Evolutionary conservation across 2,888 invertebrate species (phyloP), one percentile per base, ranked within the genome.

Genomic region (Lamellibrachia satsuma): DNA sequence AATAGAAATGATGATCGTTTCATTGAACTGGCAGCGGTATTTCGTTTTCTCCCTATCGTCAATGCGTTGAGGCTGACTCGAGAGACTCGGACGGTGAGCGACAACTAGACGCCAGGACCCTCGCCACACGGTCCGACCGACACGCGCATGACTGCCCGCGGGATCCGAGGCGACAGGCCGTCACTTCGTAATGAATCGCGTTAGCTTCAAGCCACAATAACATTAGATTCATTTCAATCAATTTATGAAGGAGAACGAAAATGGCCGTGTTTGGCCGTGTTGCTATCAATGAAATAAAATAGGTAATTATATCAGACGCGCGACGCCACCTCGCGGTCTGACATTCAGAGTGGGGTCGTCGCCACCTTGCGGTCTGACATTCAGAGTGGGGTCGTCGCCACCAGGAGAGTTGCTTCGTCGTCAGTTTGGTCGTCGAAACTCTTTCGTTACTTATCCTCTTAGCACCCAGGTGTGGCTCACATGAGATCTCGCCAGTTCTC

Each of bases 201-300:
- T 75, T 75, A 75, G 1, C 75, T 11, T 15, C 11, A 75, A 75
- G 75, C 75, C 75, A 75, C 75, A 75, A 75, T 75, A 75, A 75
- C 75, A 75, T 75, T 75, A 75, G 75, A 75, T 75, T 75, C 75
- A 75, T 75, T 75, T 75, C 75, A 75, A 75, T 75, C 75, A 75
- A 75, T 75, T 11, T 75, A 3, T 75, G 75, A 22, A 75, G 75
- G 75, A 75, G 75, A 75, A 15, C 75, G 22, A 75, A 75, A 22
- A 75, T 22, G 75, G 75, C 75, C 75, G 75, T 75, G 75, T 6
- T 22, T 22, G 75, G 75, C 75, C 75, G 75, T 75, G 75, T 6
- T 22, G 75, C 4, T 75, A 75, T 75, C 75, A 75, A 75, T 75
- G 22, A 75, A 75, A 75, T 75, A 75, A 75, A 75, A 75, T 15